Conservation (phyloP, 2,888 invertebrate species). For the Ornithoptera alexandrae region DNA sequence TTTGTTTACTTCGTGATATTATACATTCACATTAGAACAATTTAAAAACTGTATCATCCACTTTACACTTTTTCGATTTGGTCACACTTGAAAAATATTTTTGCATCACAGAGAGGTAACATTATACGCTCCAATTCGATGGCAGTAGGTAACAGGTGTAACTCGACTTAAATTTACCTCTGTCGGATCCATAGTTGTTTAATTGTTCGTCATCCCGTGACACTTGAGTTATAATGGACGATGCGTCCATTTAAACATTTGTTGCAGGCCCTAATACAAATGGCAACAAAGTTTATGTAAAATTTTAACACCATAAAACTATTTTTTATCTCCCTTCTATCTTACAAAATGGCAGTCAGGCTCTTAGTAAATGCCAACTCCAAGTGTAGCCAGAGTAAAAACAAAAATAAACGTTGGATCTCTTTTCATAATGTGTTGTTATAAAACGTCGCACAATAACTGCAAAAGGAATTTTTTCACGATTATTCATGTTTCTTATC, state of each 20-base stretch:
- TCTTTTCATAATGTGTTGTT: conserved; percentile 41
- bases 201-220: conserved; percentile 98
- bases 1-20: conserved; percentile 68
- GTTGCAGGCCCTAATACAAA: conserved; percentile 75
- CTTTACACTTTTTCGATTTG: conserved; percentile 44
- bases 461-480: background rate
- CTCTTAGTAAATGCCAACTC: conserved; percentile 75
- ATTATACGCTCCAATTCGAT: conserved; percentile 76
- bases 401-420: conserved; percentile 42
- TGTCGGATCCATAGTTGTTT: conserved; percentile 94
- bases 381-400: conserved; percentile 61
- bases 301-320: conserved; percentile 80
- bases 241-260: conserved; percentile 93
- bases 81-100: conserved; percentile 64
- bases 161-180: conserved; percentile 86
- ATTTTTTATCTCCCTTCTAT: conserved; percentile 80
- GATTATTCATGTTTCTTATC: background rate
- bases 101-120: conserved; percentile 67
- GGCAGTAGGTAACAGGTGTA: conserved; percentile 78
- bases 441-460: conserved; percentile 17
- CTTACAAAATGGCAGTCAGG: conserved; percentile 78
- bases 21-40: conserved; percentile 51
- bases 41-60: conserved; percentile 43
- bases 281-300: conserved; percentile 73
- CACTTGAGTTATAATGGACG: conserved; percentile 99